A percentile compares a stretch with the other conserved stretches of the same genome.
Conservation (phyloP, 2,113 vertebrate species). For the Setophaga kirtlandii region DNA sequence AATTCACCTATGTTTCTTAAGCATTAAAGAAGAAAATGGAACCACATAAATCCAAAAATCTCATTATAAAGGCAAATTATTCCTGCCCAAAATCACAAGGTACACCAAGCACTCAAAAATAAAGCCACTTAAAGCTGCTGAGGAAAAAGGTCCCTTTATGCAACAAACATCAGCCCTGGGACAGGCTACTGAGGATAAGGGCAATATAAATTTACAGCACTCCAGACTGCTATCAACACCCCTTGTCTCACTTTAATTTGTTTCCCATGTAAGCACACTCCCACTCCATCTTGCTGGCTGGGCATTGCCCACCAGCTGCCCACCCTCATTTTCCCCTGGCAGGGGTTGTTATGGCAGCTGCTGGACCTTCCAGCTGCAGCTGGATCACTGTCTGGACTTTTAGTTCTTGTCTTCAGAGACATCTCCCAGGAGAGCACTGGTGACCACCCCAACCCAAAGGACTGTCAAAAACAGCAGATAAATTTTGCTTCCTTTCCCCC, state of each 20-base stretch:
- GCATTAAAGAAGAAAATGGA: neutral
- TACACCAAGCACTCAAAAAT: neutral
- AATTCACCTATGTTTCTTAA: neutral
- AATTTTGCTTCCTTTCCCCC: neutral
- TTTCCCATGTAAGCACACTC: neutral
- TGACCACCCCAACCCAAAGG: neutral
- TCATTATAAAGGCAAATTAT: neutral
- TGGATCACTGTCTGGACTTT: neutral
- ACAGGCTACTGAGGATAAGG: neutral
- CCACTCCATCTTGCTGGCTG: neutral
- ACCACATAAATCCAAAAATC: neutral
- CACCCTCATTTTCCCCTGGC: neutral
- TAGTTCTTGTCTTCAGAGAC: neutral
- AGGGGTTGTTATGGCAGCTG: neutral
- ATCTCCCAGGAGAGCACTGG: neutral
- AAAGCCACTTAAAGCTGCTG: neutral
- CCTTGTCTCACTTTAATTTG: neutral
- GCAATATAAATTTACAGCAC: neutral
- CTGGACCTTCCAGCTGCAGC: neutral
- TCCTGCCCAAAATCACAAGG: neutral
- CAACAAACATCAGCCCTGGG: neutral
- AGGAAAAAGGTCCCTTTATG: neutral
- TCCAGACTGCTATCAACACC: neutral
- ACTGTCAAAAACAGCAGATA: neutral
- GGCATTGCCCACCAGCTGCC: neutral